Base-by-base conservation (phyloP, 2,113 vertebrate genomes). In the Aix galericulata region DNA sequence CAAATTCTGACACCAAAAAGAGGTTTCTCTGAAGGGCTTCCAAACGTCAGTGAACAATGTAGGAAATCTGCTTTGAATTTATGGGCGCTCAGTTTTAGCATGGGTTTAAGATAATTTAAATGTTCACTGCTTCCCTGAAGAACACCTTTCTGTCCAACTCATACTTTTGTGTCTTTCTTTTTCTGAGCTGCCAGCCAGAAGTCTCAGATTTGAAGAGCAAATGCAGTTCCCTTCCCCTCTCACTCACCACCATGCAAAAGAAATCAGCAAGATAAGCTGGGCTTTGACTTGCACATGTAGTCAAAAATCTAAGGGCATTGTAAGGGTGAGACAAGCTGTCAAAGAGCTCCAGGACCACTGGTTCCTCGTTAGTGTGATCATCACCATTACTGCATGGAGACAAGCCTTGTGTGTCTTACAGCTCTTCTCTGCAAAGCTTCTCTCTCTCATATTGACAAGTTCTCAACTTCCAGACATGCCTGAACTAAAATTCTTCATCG, bases 1-100 rank as follows among this genome's bases (percentile, higher is more conserved):
- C 38, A 82, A 92, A 90, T 92, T 78, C 93, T 86, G 69, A 79
- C 88, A 90, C 82, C 75, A 84, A 26, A 56, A 80, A 40, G 17
- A 66, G 31, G 29, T 44, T 93, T 82, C 79, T 93, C 66, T 93
- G 86, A 91, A 91, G 48, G 44, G 40, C 31, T 91, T 96, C 88
- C 93, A 96, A 90, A 26, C 11, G 38, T 34, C 3, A n/a, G 73
- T 18, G 68, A 91, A 18, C 62, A 50, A 76, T 29, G 11, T 2
- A 82, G 36, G 52, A 91, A 90, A 94, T 53, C 66, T 86, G 85
- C 69, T 92, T 90, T 44, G 71, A 50, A 86, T 91, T 72, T 82
- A 42, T 2, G 8, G 13, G 17, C 64, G 78, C 66, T 66, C 62
- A 50, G 69, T 9, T 86, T 78, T 3, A 58, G 4, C 22, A 9